phyloP scores from a whole-genome alignment of 2,113 vertebrate species.

The Phaetusa simplex region DNA sequence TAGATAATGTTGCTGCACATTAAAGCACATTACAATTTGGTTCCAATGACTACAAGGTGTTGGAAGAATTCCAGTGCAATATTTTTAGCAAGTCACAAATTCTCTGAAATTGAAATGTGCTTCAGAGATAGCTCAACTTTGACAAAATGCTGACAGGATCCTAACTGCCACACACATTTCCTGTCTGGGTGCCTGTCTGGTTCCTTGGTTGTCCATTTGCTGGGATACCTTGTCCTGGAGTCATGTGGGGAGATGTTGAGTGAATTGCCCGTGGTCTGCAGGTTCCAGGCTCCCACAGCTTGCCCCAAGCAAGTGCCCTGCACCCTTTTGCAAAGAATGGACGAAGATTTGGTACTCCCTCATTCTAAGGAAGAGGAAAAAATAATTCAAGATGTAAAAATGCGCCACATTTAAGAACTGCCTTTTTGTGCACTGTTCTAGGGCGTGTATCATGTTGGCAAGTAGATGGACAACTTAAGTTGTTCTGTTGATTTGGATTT shows the following conservation, averaged over 20 bases:
- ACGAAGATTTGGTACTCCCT: background rate
- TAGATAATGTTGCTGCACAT: background rate
- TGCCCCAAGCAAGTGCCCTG: background rate
- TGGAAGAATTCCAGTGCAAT: background rate
- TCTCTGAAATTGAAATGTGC: background rate
- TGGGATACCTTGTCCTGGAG: background rate
- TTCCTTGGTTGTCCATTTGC: background rate
- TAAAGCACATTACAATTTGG: background rate
- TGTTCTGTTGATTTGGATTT: background rate
- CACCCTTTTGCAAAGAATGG: background rate
- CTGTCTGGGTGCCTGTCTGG: background rate
- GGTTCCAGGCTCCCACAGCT: background rate
- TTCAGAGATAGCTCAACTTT: background rate
- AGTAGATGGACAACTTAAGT: background rate
- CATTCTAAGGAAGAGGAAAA: background rate
- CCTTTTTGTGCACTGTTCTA: background rate
- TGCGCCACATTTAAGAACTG: background rate
- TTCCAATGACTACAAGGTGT: background rate
- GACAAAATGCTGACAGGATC: background rate
- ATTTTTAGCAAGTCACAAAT: conserved; percentile 1
- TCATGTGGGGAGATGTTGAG: background rate
- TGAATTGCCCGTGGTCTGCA: background rate
- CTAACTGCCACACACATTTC: background rate
- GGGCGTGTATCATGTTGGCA: background rate
- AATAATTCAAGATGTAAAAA: background rate